Evolutionary conservation across 2,888 invertebrate genomes (phyloP).

Genomic region (Coleophora deauratella): DNA sequence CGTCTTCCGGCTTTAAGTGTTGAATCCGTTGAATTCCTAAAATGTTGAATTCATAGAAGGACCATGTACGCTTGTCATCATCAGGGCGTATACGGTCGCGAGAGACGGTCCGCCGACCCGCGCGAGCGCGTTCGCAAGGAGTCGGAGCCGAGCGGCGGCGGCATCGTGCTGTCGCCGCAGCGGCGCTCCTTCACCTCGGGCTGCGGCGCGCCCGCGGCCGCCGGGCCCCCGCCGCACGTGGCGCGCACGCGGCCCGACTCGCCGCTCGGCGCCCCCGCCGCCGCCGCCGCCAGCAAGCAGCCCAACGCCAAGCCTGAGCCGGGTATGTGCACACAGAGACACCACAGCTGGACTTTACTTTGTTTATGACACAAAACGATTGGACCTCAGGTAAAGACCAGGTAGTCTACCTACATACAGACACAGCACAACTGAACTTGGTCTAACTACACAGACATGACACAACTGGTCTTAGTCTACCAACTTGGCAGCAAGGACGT

Average conservation of each 20-base stretch:
- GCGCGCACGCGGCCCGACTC: slow-evolving; percentile 72
- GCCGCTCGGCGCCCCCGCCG: slow-evolving; percentile 34
- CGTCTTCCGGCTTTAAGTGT: too few relatives aligned
- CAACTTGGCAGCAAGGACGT: too few relatives aligned
- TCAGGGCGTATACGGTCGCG: slow-evolving; percentile 52
- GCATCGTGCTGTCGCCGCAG: slow-evolving; percentile 89
- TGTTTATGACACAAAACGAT: too few relatives aligned
- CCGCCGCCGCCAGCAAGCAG: slow-evolving; percentile 8
- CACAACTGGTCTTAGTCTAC: too few relatives aligned
- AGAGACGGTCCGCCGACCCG: slow-evolving; percentile 77
- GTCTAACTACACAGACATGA: too few relatives aligned
- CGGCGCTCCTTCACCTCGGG: slow-evolving; percentile 90
- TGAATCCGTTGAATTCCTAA: too few relatives aligned
- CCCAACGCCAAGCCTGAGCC: background rate
- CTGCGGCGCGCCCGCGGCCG: slow-evolving; percentile 82
- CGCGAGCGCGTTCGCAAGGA: slow-evolving; percentile 87
- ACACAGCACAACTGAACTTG: too few relatives aligned
- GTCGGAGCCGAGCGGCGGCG: slow-evolving; percentile 75
- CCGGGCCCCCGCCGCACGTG: slow-evolving; percentile 52
- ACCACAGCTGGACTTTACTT: background rate
- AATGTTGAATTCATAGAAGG: too few relatives aligned
- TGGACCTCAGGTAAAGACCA: too few relatives aligned
- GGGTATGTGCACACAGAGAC: background rate
- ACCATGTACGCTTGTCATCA: too few relatives aligned
- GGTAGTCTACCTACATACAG: too few relatives aligned